Conservation (phyloP, 2,113 vertebrate species). For the Hiodon tergisus region DNA sequence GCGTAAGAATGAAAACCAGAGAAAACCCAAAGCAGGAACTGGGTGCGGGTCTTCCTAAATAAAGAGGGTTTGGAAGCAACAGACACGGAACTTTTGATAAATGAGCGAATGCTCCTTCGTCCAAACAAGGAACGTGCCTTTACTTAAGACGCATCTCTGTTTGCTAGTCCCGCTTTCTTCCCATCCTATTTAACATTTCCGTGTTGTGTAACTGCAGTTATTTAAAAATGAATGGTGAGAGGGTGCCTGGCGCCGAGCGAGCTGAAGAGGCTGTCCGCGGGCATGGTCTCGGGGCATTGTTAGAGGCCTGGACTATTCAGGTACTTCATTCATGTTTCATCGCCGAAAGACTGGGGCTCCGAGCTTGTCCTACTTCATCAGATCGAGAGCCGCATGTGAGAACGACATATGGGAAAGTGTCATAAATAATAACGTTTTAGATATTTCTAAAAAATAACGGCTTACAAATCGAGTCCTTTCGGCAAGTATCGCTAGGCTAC, state of each 20-base stretch:
- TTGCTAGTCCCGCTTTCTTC: constrained; percentile 43
- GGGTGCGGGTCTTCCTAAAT: too few species aligned
- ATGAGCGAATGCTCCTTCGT: too few species aligned
- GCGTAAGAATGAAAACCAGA: too few species aligned
- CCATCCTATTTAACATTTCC: constrained; percentile 57
- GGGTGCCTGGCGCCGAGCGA: constrained; percentile 54
- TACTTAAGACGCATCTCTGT: constrained; percentile 48
- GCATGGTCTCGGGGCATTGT: constrained; percentile 54
- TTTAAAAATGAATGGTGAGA: constrained; percentile 50
- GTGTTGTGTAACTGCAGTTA: constrained; percentile 50
- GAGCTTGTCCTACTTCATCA: not conserved
- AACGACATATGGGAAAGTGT: not conserved
- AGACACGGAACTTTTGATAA: too few species aligned
- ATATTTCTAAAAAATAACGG: too few species aligned
- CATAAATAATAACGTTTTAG: too few species aligned
- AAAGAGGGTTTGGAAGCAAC: too few species aligned
- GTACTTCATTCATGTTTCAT: constrained; percentile 62
- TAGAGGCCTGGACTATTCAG: constrained; percentile 54
- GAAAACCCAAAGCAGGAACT: too few species aligned
- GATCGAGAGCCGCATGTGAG: not conserved
- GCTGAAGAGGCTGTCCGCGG: constrained; percentile 55
- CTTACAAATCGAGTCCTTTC: too few species aligned
- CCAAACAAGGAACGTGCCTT: not conserved
- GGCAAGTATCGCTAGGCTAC: too few species aligned
- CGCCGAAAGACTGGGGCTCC: constrained; percentile 17